phyloP scores from a whole-genome alignment of 2,797 vertebrate species.

The Avahi laniger region DNA sequence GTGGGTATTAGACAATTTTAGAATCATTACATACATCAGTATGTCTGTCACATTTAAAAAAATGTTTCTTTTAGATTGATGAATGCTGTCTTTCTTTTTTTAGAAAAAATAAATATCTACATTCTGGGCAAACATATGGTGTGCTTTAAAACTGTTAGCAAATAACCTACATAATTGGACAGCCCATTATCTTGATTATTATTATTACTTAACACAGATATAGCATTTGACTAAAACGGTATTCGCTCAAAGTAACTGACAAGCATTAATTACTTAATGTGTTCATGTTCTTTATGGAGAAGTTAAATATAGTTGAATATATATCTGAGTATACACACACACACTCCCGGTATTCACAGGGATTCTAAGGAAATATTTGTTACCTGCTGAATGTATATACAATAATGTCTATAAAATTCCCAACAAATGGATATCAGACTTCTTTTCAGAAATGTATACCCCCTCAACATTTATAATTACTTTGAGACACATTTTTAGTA shows the following conservation, averaged over 20 bases:
- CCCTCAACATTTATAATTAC: background rate
- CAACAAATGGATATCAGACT: background rate
- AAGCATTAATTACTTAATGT: constrained; percentile 73
- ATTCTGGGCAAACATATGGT: constrained; percentile 67
- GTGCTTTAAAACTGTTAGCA: constrained; percentile 67
- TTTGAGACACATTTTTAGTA: background rate
- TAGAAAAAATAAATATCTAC: constrained; percentile 69
- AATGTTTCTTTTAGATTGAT: constrained; percentile 74
- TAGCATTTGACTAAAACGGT: background rate
- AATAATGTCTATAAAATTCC: background rate
- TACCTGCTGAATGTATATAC: background rate
- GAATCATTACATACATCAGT: constrained; percentile 79
- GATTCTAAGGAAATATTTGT: background rate
- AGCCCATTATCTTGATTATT: constrained; percentile 70
- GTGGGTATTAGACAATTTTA: constrained; percentile 71
- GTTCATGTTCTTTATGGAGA: constrained; percentile 49
- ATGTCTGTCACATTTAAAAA: constrained; percentile 77
- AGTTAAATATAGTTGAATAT: constrained; percentile 62
- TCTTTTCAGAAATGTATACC: background rate
- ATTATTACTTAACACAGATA: constrained; percentile 61
- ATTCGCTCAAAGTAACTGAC: constrained; percentile 68
- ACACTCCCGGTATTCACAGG: background rate
- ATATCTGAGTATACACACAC: background rate
- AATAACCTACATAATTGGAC: constrained; percentile 74
- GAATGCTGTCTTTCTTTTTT: constrained; percentile 65